A percentile compares a stretch with the other conserved stretches of the same genome.
Evolutionary conservation across 2,888 invertebrate genomes (phyloP).

Genomic region (Nomada hirtipes): DNA sequence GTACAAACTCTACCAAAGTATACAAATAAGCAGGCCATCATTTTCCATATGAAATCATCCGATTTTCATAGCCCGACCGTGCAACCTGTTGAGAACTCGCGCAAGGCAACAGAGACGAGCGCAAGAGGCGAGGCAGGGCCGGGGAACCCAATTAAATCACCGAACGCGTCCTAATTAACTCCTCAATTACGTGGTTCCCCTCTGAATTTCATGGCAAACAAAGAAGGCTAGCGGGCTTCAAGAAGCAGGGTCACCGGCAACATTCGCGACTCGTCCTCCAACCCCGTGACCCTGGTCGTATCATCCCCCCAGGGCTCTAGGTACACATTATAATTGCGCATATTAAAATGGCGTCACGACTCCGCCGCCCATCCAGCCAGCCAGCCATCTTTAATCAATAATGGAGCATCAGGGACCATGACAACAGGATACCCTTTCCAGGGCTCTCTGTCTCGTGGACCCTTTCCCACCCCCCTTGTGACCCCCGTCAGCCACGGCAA

Average conservation of each 20-base stretch:
- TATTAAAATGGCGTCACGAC: slow-evolving; percentile 83
- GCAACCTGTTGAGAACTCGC: slow-evolving; percentile 73
- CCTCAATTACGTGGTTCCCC: slow-evolving; percentile 82
- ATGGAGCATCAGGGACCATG: slow-evolving; percentile 85
- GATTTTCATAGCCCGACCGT: slow-evolving; percentile 18
- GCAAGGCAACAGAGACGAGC: slow-evolving; percentile 5
- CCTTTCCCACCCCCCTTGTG: slow-evolving; percentile 75
- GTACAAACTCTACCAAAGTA: too few species aligned
- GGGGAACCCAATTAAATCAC: slow-evolving; percentile 79
- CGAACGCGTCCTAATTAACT: slow-evolving; percentile 83
- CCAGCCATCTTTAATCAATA: slow-evolving; percentile 85
- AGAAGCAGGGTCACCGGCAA: slow-evolving; percentile 64
- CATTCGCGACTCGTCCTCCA: slow-evolving; percentile 39
- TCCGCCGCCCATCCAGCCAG: slow-evolving; percentile 68
- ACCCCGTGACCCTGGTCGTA: slow-evolving; percentile 18
- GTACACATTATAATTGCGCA: slow-evolving; percentile 84
- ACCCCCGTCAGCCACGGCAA: slow-evolving; percentile 38
- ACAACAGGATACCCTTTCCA: slow-evolving; percentile 83
- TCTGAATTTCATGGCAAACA: slow-evolving; percentile 78
- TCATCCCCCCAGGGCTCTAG: slow-evolving; percentile 64
- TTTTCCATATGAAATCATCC: too few species aligned
- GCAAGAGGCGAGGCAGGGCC: slow-evolving; percentile 8
- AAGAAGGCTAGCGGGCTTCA: slow-evolving; percentile 72
- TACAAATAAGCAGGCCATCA: background rate
- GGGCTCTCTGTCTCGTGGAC: slow-evolving; percentile 77